A percentile compares a stretch with the other conserved stretches of the same genome.
Conservation (phyloP, 2,113 vertebrate species). For the Prunella himalayana region DNA sequence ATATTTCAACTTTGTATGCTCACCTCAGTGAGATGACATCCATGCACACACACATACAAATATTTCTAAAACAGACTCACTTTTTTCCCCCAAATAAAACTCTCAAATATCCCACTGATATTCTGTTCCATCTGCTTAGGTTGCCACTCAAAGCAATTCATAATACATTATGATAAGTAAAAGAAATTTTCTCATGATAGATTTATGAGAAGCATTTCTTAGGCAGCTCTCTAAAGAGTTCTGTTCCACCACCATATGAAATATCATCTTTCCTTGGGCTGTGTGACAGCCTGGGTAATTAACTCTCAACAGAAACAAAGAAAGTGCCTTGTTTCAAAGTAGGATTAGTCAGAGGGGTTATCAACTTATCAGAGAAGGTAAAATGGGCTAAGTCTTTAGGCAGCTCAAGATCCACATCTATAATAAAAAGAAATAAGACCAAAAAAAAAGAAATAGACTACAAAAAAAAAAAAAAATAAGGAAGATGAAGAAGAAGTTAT, state of each 20-base stretch:
- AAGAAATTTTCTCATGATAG: conserved; percentile 28
- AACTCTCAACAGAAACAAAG: conserved; percentile 56
- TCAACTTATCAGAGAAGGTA: conserved; percentile 33
- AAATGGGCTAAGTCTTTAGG: conserved; percentile 8
- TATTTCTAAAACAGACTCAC: neutral
- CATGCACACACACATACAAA: neutral
- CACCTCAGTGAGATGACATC: neutral
- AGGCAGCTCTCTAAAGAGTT: conserved; percentile 48
- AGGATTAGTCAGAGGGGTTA: conserved; percentile 42
- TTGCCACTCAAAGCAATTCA: conserved; percentile 40
- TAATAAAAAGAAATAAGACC: neutral
- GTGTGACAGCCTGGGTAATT: conserved; percentile 54
- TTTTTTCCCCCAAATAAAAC: neutral
- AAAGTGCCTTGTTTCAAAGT: conserved; percentile 20
- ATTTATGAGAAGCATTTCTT: conserved; percentile 49
- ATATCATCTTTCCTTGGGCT: conserved; percentile 39
- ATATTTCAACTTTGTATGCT: neutral
- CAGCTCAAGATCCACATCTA: neutral
- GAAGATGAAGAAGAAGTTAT: neutral
- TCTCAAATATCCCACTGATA: neutral
- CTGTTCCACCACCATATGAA: neutral
- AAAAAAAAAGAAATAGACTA: neutral
- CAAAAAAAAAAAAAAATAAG: neutral
- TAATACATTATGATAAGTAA: conserved; percentile 42
- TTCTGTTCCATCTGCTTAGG: neutral